These are phyloP conservation scores for Drosophila macrospina DNA, from an alignment of 2,888 invertebrate genomes.

Conservation along the genomic window DNA sequence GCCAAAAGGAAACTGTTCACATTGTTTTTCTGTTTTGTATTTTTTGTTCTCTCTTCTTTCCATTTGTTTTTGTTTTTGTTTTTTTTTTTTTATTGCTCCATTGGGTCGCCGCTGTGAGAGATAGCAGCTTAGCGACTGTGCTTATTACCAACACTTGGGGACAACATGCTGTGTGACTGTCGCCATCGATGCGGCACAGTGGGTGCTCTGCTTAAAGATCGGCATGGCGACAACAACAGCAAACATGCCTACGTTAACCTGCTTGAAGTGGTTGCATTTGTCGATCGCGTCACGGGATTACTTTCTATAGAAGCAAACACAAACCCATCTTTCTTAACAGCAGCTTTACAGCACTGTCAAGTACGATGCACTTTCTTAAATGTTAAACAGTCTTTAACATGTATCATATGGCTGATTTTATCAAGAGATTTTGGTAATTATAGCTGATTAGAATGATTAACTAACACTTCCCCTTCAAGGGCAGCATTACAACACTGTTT, in stretches of 20 bases:
- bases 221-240: neutral
- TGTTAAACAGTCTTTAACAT: too few relatives aligned
- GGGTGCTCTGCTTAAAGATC: neutral
- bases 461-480: too few relatives aligned
- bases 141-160: conserved; percentile 14
- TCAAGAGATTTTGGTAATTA: too few relatives aligned
- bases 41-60: neutral
- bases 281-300: neutral
- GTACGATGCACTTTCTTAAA: too few relatives aligned
- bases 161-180: conserved; percentile 27
- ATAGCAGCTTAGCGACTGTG: conserved; percentile 39
- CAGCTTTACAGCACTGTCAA: too few relatives aligned
- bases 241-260: neutral
- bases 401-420: too few relatives aligned
- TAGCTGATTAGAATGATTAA: too few relatives aligned
- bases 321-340: too few relatives aligned
- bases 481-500: too few relatives aligned
- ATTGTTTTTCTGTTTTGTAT: conserved; percentile 2
- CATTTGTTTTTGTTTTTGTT: neutral
- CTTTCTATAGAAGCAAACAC: too few relatives aligned
- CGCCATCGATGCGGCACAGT: conserved; percentile 23
- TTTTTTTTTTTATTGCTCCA: conserved; percentile 34
- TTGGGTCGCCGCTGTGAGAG: conserved; percentile 37
- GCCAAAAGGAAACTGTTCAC: conserved; percentile 29
- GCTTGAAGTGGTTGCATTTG: neutral